A percentile compares a stretch with the other conserved stretches of the same genome.
phyloP scores from a whole-genome alignment of 2,797 vertebrate genomes.

The Emydoidea blandingii region DNA sequence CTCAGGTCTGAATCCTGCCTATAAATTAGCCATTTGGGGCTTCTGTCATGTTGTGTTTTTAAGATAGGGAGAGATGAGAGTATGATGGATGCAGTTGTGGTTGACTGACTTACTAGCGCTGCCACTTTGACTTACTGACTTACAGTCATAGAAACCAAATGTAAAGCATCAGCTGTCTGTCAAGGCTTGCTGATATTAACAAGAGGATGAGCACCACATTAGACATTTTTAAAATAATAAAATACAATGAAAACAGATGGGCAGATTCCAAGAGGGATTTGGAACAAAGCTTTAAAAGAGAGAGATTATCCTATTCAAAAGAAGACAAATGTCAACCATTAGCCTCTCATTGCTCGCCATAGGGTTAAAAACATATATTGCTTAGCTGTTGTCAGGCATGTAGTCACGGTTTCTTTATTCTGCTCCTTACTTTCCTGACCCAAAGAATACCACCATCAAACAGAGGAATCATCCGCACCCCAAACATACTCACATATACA shows the following conservation, averaged over 20 bases:
- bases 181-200: neutral
- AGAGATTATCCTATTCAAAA: neutral
- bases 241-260: neutral
- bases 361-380: constrained; percentile 15
- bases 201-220: neutral
- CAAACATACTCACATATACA: neutral
- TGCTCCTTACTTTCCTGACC: neutral
- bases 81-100: neutral
- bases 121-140: neutral
- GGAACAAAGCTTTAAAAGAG: neutral
- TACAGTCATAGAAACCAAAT: constrained; percentile 6
- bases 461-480: neutral
- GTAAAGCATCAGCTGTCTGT: neutral
- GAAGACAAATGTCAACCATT: neutral
- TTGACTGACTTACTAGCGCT: neutral
- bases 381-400: neutral
- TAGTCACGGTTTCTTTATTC: neutral
- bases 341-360: neutral
- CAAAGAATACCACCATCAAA: neutral
- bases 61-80: neutral
- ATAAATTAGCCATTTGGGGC: constrained; percentile 48
- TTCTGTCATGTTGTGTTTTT: constrained; percentile 37
- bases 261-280: neutral
- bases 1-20: constrained; percentile 60
- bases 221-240: fast-evolving